Evolutionary conservation across 2,797 vertebrate genomes (phyloP).

Genomic region (Myotis pilosus): DNA sequence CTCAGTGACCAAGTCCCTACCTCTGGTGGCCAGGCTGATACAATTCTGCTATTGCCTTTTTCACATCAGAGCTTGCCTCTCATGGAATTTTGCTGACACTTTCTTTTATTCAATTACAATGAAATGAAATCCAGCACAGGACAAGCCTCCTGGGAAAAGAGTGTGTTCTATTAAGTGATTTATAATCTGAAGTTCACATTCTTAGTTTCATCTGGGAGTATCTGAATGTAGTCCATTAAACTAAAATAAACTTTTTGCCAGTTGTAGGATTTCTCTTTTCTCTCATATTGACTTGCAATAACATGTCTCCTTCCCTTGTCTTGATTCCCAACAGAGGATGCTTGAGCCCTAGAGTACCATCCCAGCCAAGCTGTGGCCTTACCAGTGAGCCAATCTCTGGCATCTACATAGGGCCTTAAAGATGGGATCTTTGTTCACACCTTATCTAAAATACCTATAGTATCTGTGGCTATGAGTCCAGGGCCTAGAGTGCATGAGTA

Average conservation of each 20-base stretch:
- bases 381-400: neutral
- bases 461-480: neutral
- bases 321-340: neutral
- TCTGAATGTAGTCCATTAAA: constrained; percentile 29
- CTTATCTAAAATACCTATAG: neutral
- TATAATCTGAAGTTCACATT: constrained; percentile 34
- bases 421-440: neutral
- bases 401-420: neutral
- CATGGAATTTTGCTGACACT: neutral
- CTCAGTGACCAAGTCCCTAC: neutral
- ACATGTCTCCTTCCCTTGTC: neutral
- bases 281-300: neutral
- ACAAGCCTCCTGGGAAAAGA: neutral
- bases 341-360: neutral
- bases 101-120: neutral
- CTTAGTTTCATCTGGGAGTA: neutral
- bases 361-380: neutral
- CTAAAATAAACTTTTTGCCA: constrained; percentile 24
- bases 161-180: constrained; percentile 1
- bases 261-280: neutral
- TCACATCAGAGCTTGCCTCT: neutral
- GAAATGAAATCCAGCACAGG: constrained; percentile 4
- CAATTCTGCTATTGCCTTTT: neutral
- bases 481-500: neutral
- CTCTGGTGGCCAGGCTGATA: neutral